Percentiles rank a stretch among this genome's conserved stretches.
These are phyloP conservation scores for Stenichneumon culpator DNA, from an alignment of 2,888 invertebrate genomes.

Conservation along the genomic window DNA sequence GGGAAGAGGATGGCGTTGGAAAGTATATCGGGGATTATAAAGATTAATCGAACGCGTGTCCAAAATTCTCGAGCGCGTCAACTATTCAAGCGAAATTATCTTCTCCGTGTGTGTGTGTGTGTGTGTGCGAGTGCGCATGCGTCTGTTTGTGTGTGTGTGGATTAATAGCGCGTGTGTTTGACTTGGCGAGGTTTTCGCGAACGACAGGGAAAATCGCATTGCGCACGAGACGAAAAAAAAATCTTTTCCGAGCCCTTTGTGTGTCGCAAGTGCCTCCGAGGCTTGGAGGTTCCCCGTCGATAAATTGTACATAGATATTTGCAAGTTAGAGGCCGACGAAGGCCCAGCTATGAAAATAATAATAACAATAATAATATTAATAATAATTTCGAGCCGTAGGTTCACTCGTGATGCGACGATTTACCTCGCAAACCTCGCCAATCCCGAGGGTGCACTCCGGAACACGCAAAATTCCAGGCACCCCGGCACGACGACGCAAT, in stretches of 20 bases:
- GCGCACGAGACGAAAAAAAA: constrained; percentile 8
- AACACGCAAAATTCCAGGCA: constrained; percentile 60
- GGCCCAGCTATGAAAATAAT: constrained; percentile 30
- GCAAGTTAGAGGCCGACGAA: constrained; percentile 2
- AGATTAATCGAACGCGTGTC: constrained; percentile 12
- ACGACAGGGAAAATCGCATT: constrained; percentile 52
- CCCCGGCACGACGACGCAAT: background rate
- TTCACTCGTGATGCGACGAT: constrained; percentile 41
- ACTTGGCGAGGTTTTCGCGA: constrained; percentile 57
- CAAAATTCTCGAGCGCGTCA: background rate
- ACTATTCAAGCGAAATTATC: background rate
- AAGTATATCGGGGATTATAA: constrained; percentile 8
- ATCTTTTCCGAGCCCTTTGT: constrained; percentile 17
- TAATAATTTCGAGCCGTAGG: constrained; percentile 1
- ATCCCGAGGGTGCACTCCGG: constrained; percentile 46
- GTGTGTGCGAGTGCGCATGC: background rate
- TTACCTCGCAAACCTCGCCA: constrained; percentile 59
- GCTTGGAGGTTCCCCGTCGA: constrained; percentile 19
- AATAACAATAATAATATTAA: background rate
- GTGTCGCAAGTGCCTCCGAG: constrained; percentile 11
- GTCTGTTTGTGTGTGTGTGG: background rate
- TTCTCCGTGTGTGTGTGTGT: constrained; percentile 3
- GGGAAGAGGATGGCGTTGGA: constrained; percentile 46
- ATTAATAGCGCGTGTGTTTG: constrained; percentile 27
- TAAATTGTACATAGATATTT: constrained; percentile 60